Conservation (phyloP, 2,888 invertebrate genomes). For the Polietes domitor region DNA sequence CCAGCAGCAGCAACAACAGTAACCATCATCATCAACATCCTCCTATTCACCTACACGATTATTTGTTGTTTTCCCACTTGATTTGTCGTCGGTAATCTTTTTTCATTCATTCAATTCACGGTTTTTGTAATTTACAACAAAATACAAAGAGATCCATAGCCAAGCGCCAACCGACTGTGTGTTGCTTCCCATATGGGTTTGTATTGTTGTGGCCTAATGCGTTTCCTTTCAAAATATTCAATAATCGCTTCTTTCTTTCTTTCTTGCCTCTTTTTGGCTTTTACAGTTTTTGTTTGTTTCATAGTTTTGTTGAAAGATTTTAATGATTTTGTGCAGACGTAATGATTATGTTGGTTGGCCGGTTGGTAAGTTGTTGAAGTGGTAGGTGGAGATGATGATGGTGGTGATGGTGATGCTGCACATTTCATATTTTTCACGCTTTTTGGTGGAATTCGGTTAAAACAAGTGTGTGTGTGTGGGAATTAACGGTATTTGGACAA, state of each 20-base stretch:
- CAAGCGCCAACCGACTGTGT: neutral
- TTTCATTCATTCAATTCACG: too few species aligned
- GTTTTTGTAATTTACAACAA: conserved; percentile 1
- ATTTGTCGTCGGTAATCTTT: neutral
- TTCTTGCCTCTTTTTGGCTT: conserved; percentile 5
- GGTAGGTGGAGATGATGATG: neutral
- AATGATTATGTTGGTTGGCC: neutral
- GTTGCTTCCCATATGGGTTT: neutral
- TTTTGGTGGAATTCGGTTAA: conserved; percentile 17
- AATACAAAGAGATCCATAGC: neutral
- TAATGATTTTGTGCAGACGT: conserved; percentile 19
- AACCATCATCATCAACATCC: neutral
- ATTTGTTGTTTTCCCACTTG: conserved; percentile 18
- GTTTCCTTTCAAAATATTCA: neutral
- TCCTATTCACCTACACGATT: conserved; percentile 2
- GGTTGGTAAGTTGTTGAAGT: too few species aligned
- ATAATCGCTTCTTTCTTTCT: conserved; percentile 16
- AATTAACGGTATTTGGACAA: conserved; percentile 13
- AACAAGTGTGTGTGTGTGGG: conserved; percentile 47
- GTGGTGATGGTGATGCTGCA: conserved; percentile 34
- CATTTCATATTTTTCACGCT: conserved; percentile 2
- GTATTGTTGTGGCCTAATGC: neutral
- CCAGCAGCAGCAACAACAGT: neutral
- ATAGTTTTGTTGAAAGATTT: conserved; percentile 8
- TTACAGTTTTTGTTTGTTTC: conserved; percentile 10